phyloP scores from a whole-genome alignment of 2,888 invertebrate genomes.

The Melolontha melolontha region DNA sequence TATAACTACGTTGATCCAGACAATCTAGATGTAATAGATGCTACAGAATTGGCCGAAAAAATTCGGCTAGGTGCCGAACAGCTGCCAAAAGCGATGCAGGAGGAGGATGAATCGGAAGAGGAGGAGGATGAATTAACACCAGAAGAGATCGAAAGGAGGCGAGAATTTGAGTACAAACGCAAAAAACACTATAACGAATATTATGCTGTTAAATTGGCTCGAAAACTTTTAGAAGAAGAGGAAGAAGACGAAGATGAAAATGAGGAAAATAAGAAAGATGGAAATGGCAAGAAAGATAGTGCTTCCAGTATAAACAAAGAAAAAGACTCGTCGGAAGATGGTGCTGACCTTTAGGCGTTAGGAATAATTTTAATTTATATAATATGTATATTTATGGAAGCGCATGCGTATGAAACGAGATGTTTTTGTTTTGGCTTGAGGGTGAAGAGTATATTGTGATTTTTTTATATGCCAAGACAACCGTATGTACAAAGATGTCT shows the following conservation, averaged over 20 bases:
- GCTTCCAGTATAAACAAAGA: conserved; percentile 12
- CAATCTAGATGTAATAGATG: conserved; percentile 71
- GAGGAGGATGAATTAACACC: conserved; percentile 62
- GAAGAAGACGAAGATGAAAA: conserved; percentile 81
- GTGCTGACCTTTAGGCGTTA: conserved; percentile 24
- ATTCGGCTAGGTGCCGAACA: conserved; percentile 52
- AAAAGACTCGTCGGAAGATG: not conserved
- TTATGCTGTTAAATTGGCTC: conserved; percentile 91
- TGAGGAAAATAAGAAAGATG: conserved; percentile 46
- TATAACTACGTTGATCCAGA: conserved; percentile 74
- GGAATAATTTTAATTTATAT: conserved; percentile 9
- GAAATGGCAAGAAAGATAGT: conserved; percentile 19
- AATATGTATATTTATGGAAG: conserved; percentile 8
- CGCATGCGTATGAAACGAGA: too few species aligned
- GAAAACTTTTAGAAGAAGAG: conserved; percentile 91
- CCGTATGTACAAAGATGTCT: too few species aligned
- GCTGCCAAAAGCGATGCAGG: conserved; percentile 66
- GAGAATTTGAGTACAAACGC: conserved; percentile 91
- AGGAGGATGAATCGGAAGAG: conserved; percentile 47
- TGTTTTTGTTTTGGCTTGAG: too few species aligned
- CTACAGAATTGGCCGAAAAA: conserved; percentile 77
- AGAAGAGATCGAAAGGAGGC: conserved; percentile 73
- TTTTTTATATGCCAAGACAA: too few species aligned
- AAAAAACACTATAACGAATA: conserved; percentile 99
- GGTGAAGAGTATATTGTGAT: too few species aligned